phyloP scores from a whole-genome alignment of 2,797 vertebrate species.

The Emys orbicularis region DNA sequence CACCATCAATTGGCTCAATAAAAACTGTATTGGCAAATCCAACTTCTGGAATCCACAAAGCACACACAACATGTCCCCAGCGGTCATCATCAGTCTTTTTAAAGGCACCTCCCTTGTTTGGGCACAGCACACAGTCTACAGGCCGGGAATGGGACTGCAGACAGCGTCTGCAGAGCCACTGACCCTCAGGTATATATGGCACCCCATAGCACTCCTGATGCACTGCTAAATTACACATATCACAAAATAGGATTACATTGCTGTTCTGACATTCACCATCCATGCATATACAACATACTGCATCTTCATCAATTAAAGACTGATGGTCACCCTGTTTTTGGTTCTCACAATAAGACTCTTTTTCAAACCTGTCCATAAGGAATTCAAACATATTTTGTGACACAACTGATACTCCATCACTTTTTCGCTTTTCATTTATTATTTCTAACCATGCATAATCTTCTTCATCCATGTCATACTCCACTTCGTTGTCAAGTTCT shows the following conservation, averaged over 20 bases:
- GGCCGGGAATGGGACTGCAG: conserved; percentile 90
- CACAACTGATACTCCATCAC: conserved; percentile 92
- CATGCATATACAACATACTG: conserved; percentile 97
- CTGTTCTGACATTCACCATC: conserved; percentile 96
- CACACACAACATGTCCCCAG: conserved; percentile 98
- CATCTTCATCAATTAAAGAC: conserved; percentile 92
- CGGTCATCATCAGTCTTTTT: conserved; percentile 97
- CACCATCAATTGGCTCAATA: conserved; percentile 96
- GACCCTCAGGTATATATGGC: conserved; percentile 97
- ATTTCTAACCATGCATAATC: conserved; percentile 97
- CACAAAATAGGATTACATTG: conserved; percentile 97
- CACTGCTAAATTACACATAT: conserved; percentile 95
- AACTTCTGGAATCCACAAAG: conserved; percentile 98
- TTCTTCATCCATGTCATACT: conserved; percentile 99
- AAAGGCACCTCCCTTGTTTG: conserved; percentile 96
- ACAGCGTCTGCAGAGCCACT: conserved; percentile 98
- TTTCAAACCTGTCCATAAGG: conserved; percentile 96
- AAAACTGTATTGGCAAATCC: conserved; percentile 97
- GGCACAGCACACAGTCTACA: conserved; percentile 94
- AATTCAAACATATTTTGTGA: conserved; percentile 97
- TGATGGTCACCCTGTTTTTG: conserved; percentile 92
- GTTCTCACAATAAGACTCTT: conserved; percentile 93
- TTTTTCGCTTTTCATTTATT: conserved; percentile 91
- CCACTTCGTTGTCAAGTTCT: conserved; percentile 96
- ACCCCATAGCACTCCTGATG: conserved; percentile 99